Conservation (phyloP, 2,113 vertebrate species). For the Tonatia bakeri region DNA sequence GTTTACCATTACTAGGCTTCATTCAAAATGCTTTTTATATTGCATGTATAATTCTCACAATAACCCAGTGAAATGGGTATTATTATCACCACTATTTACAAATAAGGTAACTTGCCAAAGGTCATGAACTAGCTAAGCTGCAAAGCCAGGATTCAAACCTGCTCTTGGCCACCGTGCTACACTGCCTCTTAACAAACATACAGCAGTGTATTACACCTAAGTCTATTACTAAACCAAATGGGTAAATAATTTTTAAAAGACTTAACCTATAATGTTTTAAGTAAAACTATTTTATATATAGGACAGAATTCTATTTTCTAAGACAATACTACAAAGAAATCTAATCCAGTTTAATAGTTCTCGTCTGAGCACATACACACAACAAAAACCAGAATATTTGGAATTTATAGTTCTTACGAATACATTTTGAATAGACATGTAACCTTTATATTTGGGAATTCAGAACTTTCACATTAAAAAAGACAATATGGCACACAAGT, state of each 20-base stretch:
- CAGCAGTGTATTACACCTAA: background rate
- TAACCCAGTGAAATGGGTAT: background rate
- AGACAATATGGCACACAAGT: background rate
- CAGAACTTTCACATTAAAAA: constrained; percentile 20
- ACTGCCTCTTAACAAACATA: background rate
- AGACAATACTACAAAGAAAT: background rate
- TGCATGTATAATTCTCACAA: background rate
- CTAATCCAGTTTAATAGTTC: background rate
- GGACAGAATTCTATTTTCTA: background rate
- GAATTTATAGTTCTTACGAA: background rate
- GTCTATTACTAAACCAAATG: background rate
- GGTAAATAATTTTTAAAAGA: background rate
- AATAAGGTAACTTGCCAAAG: background rate
- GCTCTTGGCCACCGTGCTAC: background rate
- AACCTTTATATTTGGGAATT: background rate
- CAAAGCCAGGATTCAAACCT: background rate
- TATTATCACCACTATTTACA: background rate
- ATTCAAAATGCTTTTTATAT: constrained; percentile 12
- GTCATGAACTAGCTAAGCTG: background rate
- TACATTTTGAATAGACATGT: constrained; percentile 14
- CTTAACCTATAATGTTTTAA: background rate
- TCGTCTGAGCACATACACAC: background rate
- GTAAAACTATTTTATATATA: background rate
- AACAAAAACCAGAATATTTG: constrained; percentile 1
- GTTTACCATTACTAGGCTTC: background rate